phyloP scores from a whole-genome alignment of 2,797 vertebrate species.

The Morus bassanus region DNA sequence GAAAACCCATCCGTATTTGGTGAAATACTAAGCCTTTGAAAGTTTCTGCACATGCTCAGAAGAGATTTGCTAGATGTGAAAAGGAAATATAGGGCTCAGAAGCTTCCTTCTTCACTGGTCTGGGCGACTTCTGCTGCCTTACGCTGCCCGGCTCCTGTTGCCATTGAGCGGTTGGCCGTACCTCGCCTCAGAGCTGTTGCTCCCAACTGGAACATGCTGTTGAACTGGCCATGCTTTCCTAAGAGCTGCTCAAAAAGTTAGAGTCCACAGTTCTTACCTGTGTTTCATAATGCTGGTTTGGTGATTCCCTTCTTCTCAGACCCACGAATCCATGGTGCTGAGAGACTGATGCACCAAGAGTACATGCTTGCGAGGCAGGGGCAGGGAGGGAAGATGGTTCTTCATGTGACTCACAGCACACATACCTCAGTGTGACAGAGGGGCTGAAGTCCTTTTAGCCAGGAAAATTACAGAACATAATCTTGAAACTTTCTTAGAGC shows the following conservation, averaged over 20 bases:
- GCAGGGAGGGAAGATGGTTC: not conserved
- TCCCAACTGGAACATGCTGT: accelerated
- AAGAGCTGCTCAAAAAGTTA: not conserved
- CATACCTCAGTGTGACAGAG: not conserved
- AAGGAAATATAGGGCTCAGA: not conserved
- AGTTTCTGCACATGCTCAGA: not conserved
- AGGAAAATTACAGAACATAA: not conserved
- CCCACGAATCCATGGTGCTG: accelerated
- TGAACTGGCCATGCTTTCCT: not conserved
- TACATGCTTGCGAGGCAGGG: accelerated
- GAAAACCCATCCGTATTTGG: not conserved
- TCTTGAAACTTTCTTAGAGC: not conserved
- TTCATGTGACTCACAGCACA: not conserved
- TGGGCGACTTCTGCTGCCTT: not conserved
- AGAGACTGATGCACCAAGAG: not conserved
- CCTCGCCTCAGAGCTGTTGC: not conserved
- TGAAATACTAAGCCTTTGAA: not conserved
- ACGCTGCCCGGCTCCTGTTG: accelerated
- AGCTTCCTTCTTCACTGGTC: not conserved
- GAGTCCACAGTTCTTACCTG: accelerated
- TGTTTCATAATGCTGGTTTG: not conserved
- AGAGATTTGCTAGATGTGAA: not conserved
- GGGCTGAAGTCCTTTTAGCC: not conserved
- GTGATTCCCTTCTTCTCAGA: not conserved
- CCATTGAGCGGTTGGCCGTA: accelerated